Base-by-base conservation (phyloP, 2,888 invertebrate genomes). In the Andrena chrysosceles region DNA sequence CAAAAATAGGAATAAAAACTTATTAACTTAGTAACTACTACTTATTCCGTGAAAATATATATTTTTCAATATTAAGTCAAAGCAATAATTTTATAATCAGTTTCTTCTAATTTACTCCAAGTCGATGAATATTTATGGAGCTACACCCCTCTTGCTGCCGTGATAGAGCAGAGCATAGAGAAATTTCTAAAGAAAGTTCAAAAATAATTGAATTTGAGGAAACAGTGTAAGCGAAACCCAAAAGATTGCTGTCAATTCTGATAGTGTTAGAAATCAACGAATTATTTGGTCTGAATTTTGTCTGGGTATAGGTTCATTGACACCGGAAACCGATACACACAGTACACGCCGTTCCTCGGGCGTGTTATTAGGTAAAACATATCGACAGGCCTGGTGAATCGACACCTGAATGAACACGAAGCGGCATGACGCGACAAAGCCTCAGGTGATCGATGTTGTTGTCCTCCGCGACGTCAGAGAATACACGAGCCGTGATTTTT, bases 401-500 rank as follows among this genome's bases (percentile, higher is more conserved):
- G 90, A 88, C 88, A 87, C 83, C 81, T 86, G 88, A 89, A 89
- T 85, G 87, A 81, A 89, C 84, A 89, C 80, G 83, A 85, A 75
- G 76, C 78, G 89, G 89, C 87, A 91, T 91, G 92, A 92, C 91
- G 87, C 85, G 90, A 91, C 91, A 88, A 92, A 92, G 86, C 87
- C 78, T 84, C 72, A 80, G 85, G 83, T 92, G 92, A 93, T 93
- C 91, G 92, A 93, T 93, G 91, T 84, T 79, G 71, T 68, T 63
- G 56, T 76, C 73, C 68, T 68, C 73, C 63, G 73, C 76, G 67
- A 59, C 33, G 48, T 54, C 64, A 26, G 68, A 62, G 73, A 71
- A 62, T 66, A 75, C 67, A 66, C 49, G 48, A 26, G 8, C 31
- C 13, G 42, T 42, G 80, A 81, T 78, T 81, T 80, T 81, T 56